Base-by-base conservation (phyloP, 2,888 invertebrate species). In the Perizoma flavofasciatum region DNA sequence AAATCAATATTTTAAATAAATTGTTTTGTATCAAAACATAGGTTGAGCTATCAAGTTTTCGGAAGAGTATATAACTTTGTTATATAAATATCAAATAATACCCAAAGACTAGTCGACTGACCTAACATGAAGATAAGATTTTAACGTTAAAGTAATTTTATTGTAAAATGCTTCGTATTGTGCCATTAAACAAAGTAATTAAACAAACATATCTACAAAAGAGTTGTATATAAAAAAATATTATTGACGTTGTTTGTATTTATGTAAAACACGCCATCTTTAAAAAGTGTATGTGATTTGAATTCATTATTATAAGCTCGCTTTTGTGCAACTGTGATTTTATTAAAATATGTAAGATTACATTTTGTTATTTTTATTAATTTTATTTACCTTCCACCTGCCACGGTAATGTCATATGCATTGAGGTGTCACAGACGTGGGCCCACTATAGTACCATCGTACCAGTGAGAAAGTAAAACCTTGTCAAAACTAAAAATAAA, bases 1-100 rank as follows among this genome's bases (percentile, higher is more conserved):
- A 88, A 88, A 88, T 88, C 81, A 62, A 66, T 3, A 22, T 22
- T 22, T 22, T 22, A 22, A 62, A 66, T 65, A 59, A 66, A 55
- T 76, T 85, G 88, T 89, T 89, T 88, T 89, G 88, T 73, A 88
- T 89, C 87, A 89, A 88, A 88, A 88, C 88, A 72, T 73, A 49
- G 40, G 8, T 5, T 44, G 22, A 10, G 7, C 7, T 44, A n/a
- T n/a, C n/a, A 44, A 22, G 10, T 22, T 10, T 3, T 44, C 7
- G 10, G 45, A 5, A 44, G 40, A 1, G 33, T 11, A 40, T 10
- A 47, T 49, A 43, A 39, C 32, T 55, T 55, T 33, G 44, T 33
- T 32, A 33, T 8, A 39, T 5, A 6, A 34, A 33, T 10, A 39
- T 8, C 49, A 8, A 41, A 39, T 49, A 7, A n/a, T 43, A n/a